Evolutionary conservation across 1,140 invertebrate species (phyloP).

Genomic region (honey bee (Apis mellifera)): Amel_HAv3.1 CM009932.2:8886501-8887000

Average conservation of each 20-base stretch:
- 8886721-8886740: conserved; percentile 60
- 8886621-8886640: conserved; percentile 22
- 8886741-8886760: conserved; percentile 64
- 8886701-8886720: conserved; percentile 66
- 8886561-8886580: conserved; percentile 60
- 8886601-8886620: conserved; percentile 23
- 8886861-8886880: too few species aligned
- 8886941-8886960: background rate
- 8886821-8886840: background rate
- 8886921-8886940: background rate
- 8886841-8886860: background rate
- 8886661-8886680: conserved; percentile 45
- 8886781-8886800: background rate
- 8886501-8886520: conserved; percentile 42
- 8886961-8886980: background rate
- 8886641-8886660: conserved; percentile 47
- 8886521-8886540: conserved; percentile 58
- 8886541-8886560: conserved; percentile 61
- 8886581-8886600: conserved; percentile 52
- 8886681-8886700: conserved; percentile 46
- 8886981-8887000: conserved; percentile 36
- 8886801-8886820: background rate
- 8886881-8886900: too few species aligned
- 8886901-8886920: background rate
- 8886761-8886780: conserved; percentile 20